Conservation (phyloP, 2,888 invertebrate genomes). For the Diaperis boleti region DNA sequence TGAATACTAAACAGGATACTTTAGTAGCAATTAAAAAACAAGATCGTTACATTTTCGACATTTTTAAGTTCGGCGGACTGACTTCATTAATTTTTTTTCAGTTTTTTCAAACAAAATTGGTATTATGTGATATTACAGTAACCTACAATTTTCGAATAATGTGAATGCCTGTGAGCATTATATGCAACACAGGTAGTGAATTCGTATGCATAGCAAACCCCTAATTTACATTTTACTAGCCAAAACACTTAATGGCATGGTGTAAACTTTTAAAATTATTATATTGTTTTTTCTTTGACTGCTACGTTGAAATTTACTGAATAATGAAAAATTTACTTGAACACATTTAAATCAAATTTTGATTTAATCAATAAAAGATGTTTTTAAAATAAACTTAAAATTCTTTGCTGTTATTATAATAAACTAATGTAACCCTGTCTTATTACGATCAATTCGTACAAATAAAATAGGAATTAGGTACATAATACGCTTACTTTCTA, state of each 20-base stretch:
- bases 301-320: no score
- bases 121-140: background rate
- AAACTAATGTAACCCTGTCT: no score
- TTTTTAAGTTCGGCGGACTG: background rate
- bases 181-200: conserved; percentile 23
- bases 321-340: no score
- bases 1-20: conserved; percentile 17
- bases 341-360: no score
- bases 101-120: no score
- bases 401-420: no score
- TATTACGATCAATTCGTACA: no score
- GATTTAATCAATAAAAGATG: no score
- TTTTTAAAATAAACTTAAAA: no score
- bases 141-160: background rate
- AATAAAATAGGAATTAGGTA: no score
- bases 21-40: conserved; percentile 21
- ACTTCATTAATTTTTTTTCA: conserved; percentile 3
- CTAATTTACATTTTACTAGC: conserved; percentile 18
- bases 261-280: conserved; percentile 4
- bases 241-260: conserved; percentile 14
- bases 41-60: background rate
- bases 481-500: no score
- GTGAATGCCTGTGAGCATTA: conserved; percentile 9
- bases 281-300: background rate
- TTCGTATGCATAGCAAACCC: conserved; percentile 1